Conservation (phyloP, 2,797 vertebrate genomes). For the Sebastes vulpes region DNA sequence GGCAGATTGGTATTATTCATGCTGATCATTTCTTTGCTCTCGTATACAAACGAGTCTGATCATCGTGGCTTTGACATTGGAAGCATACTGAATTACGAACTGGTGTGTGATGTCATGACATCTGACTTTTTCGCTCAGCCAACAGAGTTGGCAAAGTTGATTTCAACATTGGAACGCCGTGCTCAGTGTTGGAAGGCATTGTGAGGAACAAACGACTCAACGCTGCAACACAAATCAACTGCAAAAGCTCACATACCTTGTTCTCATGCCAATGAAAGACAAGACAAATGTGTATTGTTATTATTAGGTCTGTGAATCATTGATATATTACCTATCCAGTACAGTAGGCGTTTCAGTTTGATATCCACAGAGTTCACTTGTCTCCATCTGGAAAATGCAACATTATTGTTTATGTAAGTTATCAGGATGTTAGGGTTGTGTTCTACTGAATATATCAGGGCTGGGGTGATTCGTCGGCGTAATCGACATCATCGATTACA, state of each 20-base stretch:
- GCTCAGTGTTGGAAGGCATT: constrained; percentile 1
- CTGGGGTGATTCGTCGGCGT: too few relatives aligned
- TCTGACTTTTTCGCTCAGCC: neutral
- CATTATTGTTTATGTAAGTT: neutral
- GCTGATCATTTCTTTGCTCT: neutral
- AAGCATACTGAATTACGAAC: constrained; percentile 14
- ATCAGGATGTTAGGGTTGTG: neutral
- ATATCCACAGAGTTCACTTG: neutral
- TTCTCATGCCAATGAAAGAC: constrained; percentile 12
- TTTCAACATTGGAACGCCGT: neutral
- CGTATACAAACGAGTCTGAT: neutral
- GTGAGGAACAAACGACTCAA: constrained; percentile 1
- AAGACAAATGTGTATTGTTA: neutral
- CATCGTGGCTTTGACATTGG: neutral
- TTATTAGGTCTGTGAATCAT: neutral
- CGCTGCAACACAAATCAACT: neutral
- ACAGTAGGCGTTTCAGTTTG: neutral
- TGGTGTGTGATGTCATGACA: neutral
- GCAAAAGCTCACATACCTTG: neutral
- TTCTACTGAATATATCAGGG: too few relatives aligned
- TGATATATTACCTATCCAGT: neutral
- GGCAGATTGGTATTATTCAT: neutral
- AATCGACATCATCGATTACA: too few relatives aligned
- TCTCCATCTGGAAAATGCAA: neutral
- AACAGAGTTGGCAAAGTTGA: constrained; percentile 23